Evolutionary conservation across 2,888 invertebrate genomes (phyloP).

Genomic region (Drosophila testacea): DNA sequence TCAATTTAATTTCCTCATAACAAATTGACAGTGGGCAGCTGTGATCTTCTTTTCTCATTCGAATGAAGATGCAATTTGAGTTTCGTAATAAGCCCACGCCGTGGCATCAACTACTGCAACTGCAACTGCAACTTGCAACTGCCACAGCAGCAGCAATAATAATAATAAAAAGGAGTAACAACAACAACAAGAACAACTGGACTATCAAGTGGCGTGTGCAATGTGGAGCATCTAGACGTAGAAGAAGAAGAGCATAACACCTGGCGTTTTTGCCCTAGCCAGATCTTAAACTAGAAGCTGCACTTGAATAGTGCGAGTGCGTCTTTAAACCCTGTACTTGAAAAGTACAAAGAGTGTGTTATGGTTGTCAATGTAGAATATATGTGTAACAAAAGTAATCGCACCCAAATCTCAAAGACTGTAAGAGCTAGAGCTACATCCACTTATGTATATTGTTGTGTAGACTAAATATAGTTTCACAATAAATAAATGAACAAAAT

Average conservation of each 20-base stretch:
- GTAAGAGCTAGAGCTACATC: background rate
- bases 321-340: background rate
- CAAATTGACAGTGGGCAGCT: slow-evolving; percentile 66
- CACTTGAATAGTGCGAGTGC: slow-evolving; percentile 53
- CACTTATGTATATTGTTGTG: too few species aligned
- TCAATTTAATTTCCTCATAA: slow-evolving; percentile 58
- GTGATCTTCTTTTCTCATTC: slow-evolving; percentile 22
- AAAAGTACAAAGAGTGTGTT: background rate
- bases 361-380: background rate
- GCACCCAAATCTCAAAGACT: background rate
- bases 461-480: too few species aligned
- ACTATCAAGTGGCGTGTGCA: slow-evolving; percentile 58
- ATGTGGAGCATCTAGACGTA: slow-evolving; percentile 50
- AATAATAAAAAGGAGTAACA: slow-evolving; percentile 9
- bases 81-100: slow-evolving; percentile 74
- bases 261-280: slow-evolving; percentile 64
- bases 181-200: slow-evolving; percentile 44
- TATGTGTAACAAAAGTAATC: too few species aligned
- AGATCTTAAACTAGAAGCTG: slow-evolving; percentile 60
- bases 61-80: slow-evolving; percentile 65
- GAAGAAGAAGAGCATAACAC: slow-evolving; percentile 47
- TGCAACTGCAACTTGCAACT: slow-evolving; percentile 25
- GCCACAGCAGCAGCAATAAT: slow-evolving; percentile 22
- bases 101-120: slow-evolving; percentile 36
- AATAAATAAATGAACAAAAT: too few species aligned